Base-by-base conservation (phyloP, 2,888 invertebrate species). In the Aproaerema taeniolella region DNA sequence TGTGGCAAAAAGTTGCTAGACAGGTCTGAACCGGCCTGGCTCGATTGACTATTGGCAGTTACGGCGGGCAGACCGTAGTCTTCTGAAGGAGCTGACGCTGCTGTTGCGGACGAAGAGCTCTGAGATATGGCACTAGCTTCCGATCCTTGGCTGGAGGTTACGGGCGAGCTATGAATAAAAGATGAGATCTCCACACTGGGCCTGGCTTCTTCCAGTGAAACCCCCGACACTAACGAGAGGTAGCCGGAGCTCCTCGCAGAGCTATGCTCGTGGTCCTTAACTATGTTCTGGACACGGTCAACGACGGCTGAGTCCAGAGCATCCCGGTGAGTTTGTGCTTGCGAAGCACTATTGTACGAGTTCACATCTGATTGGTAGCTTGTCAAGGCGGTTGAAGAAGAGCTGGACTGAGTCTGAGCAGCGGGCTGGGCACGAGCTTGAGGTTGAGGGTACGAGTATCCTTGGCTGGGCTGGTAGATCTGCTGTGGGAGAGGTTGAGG, bases 111-210 rank as follows among this genome's bases (percentile, higher is more conserved):
- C 4, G 57, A 47, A 6, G 59, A 54, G 4, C 56, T 47, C 11
- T 55, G 49, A 4, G 52, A 53, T 20, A 20, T 20, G 20, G 20
- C 20, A 20, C 20, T 20, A 8, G 20, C 4, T 52, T 24, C 33
- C 4, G 43, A 51, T 25, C 46, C 55, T 30, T 46, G 49, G 20
- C 45, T 25, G 12, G 53, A 43, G 12, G 35, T 41, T 34, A 58
- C 17, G 7, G 73, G 76, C 2, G 81, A 74, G 24, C 62, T 71
- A n/a, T 86, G 82, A 1, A 75, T 67, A 42, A 85, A 86, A 0
- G 86, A 83, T 3, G 77, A 63, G 36, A 86, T 50, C 54, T 86
- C 86, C n/a, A 83, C 55, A 45, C 86, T 86, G 0, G 85, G 85
- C 43, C 63, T 69, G 1, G 74, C 83, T 39, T 69, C 73, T 47